Conservation (phyloP, 2,113 vertebrate genomes). For the Falcunculus frontatus region DNA sequence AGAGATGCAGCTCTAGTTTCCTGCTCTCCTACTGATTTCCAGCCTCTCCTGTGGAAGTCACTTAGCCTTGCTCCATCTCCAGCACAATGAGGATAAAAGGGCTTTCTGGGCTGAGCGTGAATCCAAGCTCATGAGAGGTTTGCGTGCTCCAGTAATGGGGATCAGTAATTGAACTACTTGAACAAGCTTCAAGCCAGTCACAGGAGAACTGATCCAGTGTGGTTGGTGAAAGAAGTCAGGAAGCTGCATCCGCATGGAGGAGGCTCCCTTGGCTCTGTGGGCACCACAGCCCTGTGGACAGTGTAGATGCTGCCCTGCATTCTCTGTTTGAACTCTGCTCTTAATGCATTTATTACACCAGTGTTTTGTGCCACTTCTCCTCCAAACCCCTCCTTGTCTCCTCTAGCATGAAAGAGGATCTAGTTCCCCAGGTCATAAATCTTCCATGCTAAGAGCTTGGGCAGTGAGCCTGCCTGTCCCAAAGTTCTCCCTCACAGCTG, state of each 20-base stretch:
- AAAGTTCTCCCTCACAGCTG: background rate
- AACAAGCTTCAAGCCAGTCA: background rate
- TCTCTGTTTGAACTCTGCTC: conserved; percentile 67
- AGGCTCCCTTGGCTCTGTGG: background rate
- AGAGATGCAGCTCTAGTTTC: background rate
- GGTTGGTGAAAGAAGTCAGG: background rate
- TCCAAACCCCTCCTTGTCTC: background rate
- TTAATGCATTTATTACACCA: conserved; percentile 23
- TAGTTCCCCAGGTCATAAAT: background rate
- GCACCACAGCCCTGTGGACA: background rate
- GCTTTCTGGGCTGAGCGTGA: background rate
- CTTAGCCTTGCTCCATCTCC: background rate
- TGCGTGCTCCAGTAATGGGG: background rate
- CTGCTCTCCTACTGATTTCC: background rate
- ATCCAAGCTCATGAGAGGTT: background rate
- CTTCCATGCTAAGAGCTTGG: accelerated
- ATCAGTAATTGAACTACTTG: background rate
- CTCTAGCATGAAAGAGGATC: background rate
- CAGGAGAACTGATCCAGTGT: background rate
- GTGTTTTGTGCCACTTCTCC: background rate
- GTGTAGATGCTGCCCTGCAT: background rate
- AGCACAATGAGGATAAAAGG: background rate
- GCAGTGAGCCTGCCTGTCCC: background rate
- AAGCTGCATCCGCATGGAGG: background rate
- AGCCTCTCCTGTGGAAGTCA: background rate